Evolutionary conservation across 2,888 invertebrate species (phyloP), one percentile per base, ranked within the genome.

Genomic region (Tenthredo distinguenda): DNA sequence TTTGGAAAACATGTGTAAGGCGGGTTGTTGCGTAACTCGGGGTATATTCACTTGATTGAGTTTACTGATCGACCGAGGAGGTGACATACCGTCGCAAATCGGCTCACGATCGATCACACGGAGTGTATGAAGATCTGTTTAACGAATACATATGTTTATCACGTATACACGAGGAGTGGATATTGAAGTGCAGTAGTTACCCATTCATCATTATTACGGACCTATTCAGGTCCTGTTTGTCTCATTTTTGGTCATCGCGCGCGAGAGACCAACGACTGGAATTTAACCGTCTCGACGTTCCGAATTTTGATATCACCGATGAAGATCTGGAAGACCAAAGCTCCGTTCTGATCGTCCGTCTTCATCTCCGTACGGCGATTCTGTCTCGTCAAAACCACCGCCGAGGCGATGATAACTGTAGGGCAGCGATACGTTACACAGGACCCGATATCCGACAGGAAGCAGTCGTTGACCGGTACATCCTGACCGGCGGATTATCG

Each of bases 401-500:
- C n/a, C n/a, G 31, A 31, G 7, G 58, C 65, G 31, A 65, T 21
- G 3, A 31, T 10, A 10, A 31, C 31, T 15, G 65, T 0, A 10
- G 71, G 40, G 9, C 18, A 40, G n/a, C 72, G 72, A 43, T 43
- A 74, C 9, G 9, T 18, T 18, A 26, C 34, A 34, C 4, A 62
- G 34, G 34, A 34, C 0, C 31, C 72, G 72, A 74, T 74, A 74
- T 74, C 40, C 9, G 43, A 43, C 72, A 71, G 72, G 72, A 74
- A 74, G 21, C 72, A 74, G 72, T 74, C 72, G 72, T 40, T 74
- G 72, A 74, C 72, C 72, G 72, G n/a, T 21, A 77, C 77, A 77
- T 50, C 77, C 77, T 77, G 77, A 81, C 81, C 81, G 40, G 26
- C 62, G 81, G 62, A 81, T 81, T 81, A 40, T 81, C 62, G 81